Percentiles rank a stretch among this genome's conserved stretches.
phyloP scores from a whole-genome alignment of 2,113 vertebrate genomes.

The Psilopogon haemacephalus region DNA sequence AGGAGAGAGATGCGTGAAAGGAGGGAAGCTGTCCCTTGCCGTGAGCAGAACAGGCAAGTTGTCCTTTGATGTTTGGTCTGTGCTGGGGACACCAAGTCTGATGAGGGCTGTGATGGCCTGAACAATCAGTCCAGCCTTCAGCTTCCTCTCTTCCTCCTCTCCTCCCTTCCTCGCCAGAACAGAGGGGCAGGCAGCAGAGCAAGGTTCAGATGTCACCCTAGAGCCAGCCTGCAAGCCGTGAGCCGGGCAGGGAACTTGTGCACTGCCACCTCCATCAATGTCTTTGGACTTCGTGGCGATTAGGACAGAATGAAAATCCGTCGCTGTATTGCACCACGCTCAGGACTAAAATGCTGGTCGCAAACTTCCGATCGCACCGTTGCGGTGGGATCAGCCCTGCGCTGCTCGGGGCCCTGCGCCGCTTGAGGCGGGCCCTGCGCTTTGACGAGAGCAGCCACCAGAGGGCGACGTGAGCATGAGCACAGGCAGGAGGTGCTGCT shows the following conservation, averaged over 20 bases:
- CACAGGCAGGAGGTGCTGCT: neutral
- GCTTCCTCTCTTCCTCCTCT: neutral
- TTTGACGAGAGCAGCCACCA: conserved; percentile 5
- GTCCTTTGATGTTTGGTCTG: neutral
- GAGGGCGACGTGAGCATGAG: conserved; percentile 63
- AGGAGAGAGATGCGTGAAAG: neutral
- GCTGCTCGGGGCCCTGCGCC: accelerated
- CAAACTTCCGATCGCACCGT: neutral
- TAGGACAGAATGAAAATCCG: neutral
- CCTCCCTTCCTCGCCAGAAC: neutral
- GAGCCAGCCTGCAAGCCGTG: neutral
- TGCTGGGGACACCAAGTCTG: neutral
- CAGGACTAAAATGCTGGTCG: neutral
- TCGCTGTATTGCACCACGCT: accelerated
- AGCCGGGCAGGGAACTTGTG: neutral
- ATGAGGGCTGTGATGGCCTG: accelerated
- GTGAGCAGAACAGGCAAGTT: accelerated
- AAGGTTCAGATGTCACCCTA: neutral
- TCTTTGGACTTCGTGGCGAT: neutral
- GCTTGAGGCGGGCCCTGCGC: neutral
- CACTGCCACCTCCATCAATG: neutral
- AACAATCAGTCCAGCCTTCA: neutral
- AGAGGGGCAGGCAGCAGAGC: neutral
- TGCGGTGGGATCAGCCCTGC: accelerated
- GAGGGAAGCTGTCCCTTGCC: neutral